Percentiles rank a stretch among this genome's conserved stretches.
These are phyloP conservation scores for Valencia hispanica DNA, from an alignment of 2,797 vertebrate genomes.

Conservation along the genomic window DNA sequence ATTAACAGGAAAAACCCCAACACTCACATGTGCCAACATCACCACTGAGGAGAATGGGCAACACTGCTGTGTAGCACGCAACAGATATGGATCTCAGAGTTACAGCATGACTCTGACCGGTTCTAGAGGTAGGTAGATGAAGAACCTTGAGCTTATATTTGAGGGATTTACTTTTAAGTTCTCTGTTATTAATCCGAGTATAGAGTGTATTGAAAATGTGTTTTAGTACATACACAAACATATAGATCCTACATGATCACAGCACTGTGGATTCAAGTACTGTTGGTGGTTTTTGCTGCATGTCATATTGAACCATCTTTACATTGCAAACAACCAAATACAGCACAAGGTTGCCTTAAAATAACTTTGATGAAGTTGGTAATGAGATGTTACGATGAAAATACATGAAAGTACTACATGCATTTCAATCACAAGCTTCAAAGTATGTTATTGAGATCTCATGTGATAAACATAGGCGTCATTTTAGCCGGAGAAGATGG, in stretches of 20 bases:
- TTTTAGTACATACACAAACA: not conserved
- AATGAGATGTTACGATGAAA: too few relatives aligned
- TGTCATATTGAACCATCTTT: not conserved
- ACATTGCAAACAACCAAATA: not conserved
- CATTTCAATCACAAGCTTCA: not conserved
- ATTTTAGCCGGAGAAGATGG: too few relatives aligned
- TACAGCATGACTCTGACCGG: not conserved
- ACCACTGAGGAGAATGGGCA: slow-evolving; percentile 9
- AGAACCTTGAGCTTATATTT: not conserved
- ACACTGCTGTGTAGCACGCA: slow-evolving; percentile 69
- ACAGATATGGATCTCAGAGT: slow-evolving; percentile 63
- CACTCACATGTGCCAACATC: slow-evolving; percentile 34
- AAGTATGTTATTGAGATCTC: not conserved
- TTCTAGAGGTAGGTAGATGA: slow-evolving; percentile 35
- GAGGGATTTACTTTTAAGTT: not conserved
- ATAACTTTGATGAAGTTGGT: not conserved
- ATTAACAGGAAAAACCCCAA: slow-evolving; percentile 11
- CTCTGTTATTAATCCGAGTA: not conserved
- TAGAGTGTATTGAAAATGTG: not conserved
- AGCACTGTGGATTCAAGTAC: not conserved
- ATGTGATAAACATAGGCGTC: too few relatives aligned
- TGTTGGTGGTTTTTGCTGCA: not conserved
- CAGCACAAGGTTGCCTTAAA: not conserved
- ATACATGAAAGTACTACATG: not conserved
- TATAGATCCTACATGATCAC: not conserved